Evolutionary conservation across 2,113 vertebrate species (phyloP), one percentile per base, ranked within the genome.

Genomic region (Gymnocephalus cernua): DNA sequence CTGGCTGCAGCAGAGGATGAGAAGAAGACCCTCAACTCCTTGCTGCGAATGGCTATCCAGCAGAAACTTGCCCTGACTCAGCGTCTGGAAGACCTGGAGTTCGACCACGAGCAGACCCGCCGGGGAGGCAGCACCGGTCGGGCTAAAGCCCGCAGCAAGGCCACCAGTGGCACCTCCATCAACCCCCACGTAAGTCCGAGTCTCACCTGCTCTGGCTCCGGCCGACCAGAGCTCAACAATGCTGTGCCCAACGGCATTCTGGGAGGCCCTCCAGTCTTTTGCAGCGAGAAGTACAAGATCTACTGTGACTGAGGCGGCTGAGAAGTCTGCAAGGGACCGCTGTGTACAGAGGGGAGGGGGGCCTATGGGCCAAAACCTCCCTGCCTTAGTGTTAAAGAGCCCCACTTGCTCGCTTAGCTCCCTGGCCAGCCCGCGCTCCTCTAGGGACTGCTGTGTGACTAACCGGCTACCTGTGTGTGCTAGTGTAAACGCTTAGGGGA

Each of bases 21-120:
- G 93, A 99, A 99, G 97, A 99, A 99, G 94, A 99, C 98, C 0
- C 95, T 99, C 56, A 99, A 99, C 92, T 99, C 98, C 0, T 93
- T 99, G 89, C 96, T 99, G 61, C 96, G 98, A 5, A 99, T 99
- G 98, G 98, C 98, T 41, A 99, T 99, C 93, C 98, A 99, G 94
- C 98, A 99, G 96, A 99, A 99, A 91, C 95, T 99, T 90, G 98
- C 98, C 0, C 92, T 99, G 89, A 99, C 98, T 0, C 98, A 99
- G 94, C 97, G 98, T 25, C 94, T 99, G 90, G 98, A 99, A 80
- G 97, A 99, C 85, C 90, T 99, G 68, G 98, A 99, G 95, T 96
- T 96, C 4, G 97, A 99, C 91, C 96, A 97, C 0, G 98, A 99
- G 95, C 97, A 98, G 94, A 89, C 94, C 88, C 97, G 96, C 82